Evolutionary conservation across 2,888 invertebrate genomes (phyloP), one percentile per base, ranked within the genome.

Genomic region (Stegophylla sp.): DNA sequence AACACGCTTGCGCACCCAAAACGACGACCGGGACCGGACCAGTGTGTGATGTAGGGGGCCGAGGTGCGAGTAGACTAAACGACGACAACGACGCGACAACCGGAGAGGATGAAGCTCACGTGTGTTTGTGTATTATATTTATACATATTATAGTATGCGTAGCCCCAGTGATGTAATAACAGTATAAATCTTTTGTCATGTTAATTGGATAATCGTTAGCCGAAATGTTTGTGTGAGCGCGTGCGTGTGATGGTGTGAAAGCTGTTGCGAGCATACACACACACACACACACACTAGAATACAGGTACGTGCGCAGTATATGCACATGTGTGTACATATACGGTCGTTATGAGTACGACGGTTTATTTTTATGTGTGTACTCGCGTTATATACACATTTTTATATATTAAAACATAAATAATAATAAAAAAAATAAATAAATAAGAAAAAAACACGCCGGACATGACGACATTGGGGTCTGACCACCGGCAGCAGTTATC

Each of bases 171-270:
- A 17, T 23, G 64, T 53, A 53, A 51, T 15, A 66, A 48, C 56
- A 67, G 53, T 77, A 69, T 77, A 77, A 77, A 79, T 71, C 79
- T 71, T 79, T 79, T 79, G 79, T 79, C 79, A 79, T 79, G 79
- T 79, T 79, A 79, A 79, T 79, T 79, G 79, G 79, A 79, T 61
- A 71, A 79, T 71, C 69, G 79, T 79, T 79, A 79, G 79, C 79
- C 79, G 79, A 79, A 79, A 61, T 69, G 26, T 56, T 20, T 34
- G 48, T 64, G 48, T 51, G 53, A 5, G 34, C 59, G 13, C 56
- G 5, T 13, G 3, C 5, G 48, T 17, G 59, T 53, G 73, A 74
- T 61, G 64, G 56, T 77, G 77, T 77, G 77, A 77, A 77, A 77
- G 67, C 76, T 43, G 53, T 66, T 66, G 75, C 76, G 53, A 64